Base-by-base conservation (phyloP, 2,113 vertebrate species). In the Paradoxurus hermaphroditus region DNA sequence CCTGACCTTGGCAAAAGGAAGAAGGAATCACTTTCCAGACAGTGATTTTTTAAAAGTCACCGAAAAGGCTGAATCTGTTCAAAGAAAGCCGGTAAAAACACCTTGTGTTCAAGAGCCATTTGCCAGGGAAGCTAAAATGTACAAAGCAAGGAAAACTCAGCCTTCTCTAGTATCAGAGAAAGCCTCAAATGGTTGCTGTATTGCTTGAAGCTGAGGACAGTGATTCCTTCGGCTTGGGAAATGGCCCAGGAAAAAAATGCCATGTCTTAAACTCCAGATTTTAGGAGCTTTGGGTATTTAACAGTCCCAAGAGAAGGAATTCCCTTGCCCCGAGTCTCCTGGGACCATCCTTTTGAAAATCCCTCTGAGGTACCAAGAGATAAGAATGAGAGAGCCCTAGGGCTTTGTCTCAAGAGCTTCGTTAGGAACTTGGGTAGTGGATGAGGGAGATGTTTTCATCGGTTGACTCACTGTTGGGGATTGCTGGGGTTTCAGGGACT, bases 381-480 rank as follows among this genome's bases (percentile, higher is more conserved):
- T 77, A 51, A 63, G 3, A 14, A 15, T 25, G 53, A 77, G 16
- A 68, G 46, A 53, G 15, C 0, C 81, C 13, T 41, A 63, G 56
- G 18, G 11, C 11, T 44, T n/a, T n/a, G 41, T 97, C 96, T 86
- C 95, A 8, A 31, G 89, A 56, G 94, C 19, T 88, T 97, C 78
- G 36, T 98, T 97, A 98, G 78, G 49, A 97, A 82, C 3, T 59
- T n/a, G 27, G 13, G 29, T 44, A 39, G 21, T 63, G 63, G 56
- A 41, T 7, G 15, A 72, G 70, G 65, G 31, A 86, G 14, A 34
- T 63, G 0, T 14, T 90, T 86, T 86, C 34, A 83, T 92, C 68
- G 88, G 85, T 44, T 92, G 91, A 56, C 27, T 88, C 34, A 77
- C n/a, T 86, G 27, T 36, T 21, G 46, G 19, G 46, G 21, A 25